These are phyloP conservation scores for Lerista edwardsae DNA, from an alignment of 2,797 vertebrate genomes.

Conservation along the genomic window DNA sequence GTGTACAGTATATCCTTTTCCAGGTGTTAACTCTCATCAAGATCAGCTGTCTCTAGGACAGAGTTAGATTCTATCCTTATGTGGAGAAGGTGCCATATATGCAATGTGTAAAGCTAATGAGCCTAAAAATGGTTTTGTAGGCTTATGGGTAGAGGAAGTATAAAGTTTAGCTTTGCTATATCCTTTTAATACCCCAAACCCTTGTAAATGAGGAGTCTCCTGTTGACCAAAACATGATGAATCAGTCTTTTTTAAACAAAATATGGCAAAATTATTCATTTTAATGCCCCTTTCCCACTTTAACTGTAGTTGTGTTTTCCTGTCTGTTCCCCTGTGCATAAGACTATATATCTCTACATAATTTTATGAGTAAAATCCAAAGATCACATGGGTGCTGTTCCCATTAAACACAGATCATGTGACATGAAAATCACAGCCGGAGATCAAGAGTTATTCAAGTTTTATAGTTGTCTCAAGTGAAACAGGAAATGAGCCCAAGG, in stretches of 20 bases:
- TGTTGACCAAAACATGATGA: slow-evolving; percentile 38
- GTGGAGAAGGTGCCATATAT: background rate
- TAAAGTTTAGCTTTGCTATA: slow-evolving; percentile 27
- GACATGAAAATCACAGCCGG: slow-evolving; percentile 54
- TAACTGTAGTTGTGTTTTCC: slow-evolving; percentile 57
- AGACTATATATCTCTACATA: background rate
- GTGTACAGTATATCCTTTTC: background rate
- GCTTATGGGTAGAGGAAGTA: slow-evolving; percentile 40
- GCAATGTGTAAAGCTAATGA: slow-evolving; percentile 4
- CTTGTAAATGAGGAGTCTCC: background rate
- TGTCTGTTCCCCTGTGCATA: slow-evolving; percentile 42
- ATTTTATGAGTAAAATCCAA: slow-evolving; percentile 61
- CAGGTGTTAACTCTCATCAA: background rate
- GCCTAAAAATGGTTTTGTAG: slow-evolving; percentile 23
- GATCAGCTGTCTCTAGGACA: background rate
- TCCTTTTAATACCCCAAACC: slow-evolving; percentile 37
- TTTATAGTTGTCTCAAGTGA: slow-evolving; percentile 54
- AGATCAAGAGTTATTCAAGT: slow-evolving; percentile 60
- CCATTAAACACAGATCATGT: slow-evolving; percentile 45
- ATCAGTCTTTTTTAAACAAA: slow-evolving; percentile 52
- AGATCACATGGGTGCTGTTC: slow-evolving; percentile 29
- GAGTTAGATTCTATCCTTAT: background rate
- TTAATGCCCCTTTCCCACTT: slow-evolving; percentile 42
- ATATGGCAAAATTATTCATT: slow-evolving; percentile 49
- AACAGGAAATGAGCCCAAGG: slow-evolving; percentile 52